Evolutionary conservation across 2,888 invertebrate species (phyloP), one percentile per base, ranked within the genome.

Genomic region (Cataglyphis rosenhaueri): DNA sequence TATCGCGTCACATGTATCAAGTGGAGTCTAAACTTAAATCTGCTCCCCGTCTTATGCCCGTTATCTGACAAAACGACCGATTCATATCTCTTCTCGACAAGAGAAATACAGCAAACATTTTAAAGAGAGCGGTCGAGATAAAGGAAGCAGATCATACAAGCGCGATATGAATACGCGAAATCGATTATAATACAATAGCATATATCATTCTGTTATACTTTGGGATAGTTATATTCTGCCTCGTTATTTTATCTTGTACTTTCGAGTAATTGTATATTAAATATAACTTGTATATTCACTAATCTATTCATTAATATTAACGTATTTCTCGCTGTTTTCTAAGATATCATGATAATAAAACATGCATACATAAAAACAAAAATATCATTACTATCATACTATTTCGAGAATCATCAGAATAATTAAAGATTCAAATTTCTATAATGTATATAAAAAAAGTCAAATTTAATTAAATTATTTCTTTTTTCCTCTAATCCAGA

Each of bases 21-120:
- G 59, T 71, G 59, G 78, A 79, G 71, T 59, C 59, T 35, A 12
- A 78, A 78, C 78, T 78, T 78, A 78, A 70, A 70, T 59, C 78
- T 70, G 57, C 41, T 18, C 25, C 25, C 32, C 32, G 9, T 21
- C 41, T 70, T 29, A 32, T 32, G 21, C 32, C 18, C 32, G 25
- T 44, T 44, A 21, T 79, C 59, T 78, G 21, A 59, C 21, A 12
- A 12, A 59, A 78, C 78, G 59, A 78, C 70, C 41, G 59, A 59
- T 70, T 70, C 59, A 9, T 25, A 35, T 59, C 44, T 32, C 9
- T 41, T 35, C 25, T 44, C 12, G 35, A 18, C 2, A 15, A 15
- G n/a, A 32, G 55, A 55, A 71, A 70, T 70, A 70, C 32, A 32
- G 29, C 6, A 21, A 59, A 68, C 41, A 32, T 10, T 75, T 64